Percentiles rank a stretch among this genome's conserved stretches.
Conservation (phyloP, 2,113 vertebrate species). For the Conger conger region DNA sequence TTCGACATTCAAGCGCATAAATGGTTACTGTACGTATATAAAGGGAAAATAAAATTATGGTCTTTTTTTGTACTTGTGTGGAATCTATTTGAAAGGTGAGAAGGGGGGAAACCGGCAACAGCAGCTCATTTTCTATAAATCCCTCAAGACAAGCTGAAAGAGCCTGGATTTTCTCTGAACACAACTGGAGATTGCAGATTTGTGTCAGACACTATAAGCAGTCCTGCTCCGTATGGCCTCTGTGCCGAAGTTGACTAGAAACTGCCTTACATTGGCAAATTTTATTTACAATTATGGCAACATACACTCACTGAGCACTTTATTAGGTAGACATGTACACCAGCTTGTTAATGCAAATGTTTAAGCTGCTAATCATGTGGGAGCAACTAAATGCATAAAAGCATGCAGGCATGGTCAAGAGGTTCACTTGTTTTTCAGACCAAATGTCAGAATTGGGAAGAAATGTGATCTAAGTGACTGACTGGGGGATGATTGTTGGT, state of each 20-base stretch:
- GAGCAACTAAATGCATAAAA: too few species aligned
- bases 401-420: too few species aligned
- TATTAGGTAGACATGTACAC: too few species aligned
- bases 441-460: too few species aligned
- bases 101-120: constrained; percentile 60
- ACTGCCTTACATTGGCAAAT: neutral
- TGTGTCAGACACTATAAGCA: neutral
- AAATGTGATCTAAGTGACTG: too few species aligned
- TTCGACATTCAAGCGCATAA: neutral
- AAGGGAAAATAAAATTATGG: neutral
- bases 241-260: neutral
- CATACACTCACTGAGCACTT: too few species aligned
- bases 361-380: too few species aligned
- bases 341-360: too few species aligned
- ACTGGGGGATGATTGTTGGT: too few species aligned
- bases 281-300: too few species aligned
- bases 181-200: neutral
- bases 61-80: constrained; percentile 35
- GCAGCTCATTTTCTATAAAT: constrained; percentile 62
- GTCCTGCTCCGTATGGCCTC: neutral
- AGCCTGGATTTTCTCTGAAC: constrained; percentile 22
- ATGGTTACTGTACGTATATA: neutral
- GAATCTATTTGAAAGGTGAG: constrained; percentile 61
- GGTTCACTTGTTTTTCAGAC: too few species aligned
- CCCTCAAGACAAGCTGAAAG: constrained; percentile 55